Evolutionary conservation across 1,140 invertebrate genomes (phyloP), one percentile per base, ranked within the genome.

Genomic region (Euwallacea fornicatus): DNA sequence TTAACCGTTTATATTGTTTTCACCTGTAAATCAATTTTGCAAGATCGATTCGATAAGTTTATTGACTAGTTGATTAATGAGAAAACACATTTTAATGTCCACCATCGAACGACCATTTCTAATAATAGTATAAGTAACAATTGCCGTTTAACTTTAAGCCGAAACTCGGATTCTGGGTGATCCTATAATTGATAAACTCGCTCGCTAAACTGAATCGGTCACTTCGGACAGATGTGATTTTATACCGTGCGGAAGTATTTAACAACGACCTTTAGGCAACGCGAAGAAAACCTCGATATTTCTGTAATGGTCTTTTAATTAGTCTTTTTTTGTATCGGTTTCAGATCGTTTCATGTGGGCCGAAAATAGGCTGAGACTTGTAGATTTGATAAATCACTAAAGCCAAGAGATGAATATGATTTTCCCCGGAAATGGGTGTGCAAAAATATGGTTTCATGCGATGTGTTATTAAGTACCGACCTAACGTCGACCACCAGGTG

Each of bases 221-320:
- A 13, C 42, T 41, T 53, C 44, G 15, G 66, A 43, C 66, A 58
- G 66, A 68, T 61, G 33, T 68, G 41, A 53, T 68, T 68, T 60
- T 68, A 68, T 68, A 68, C 58, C 7, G 44, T 41, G 55, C 66
- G 66, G 66, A 68, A 68, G 66, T 67, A 50, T 68, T 47, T 67
- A 53, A 59, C 56, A 46, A 2, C 41, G 58, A 60, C 66, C 58
- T 61, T 68, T 16, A 9, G 42, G 50, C 43, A 33, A 47, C 15
- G 13, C 56, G 56, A 68, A 66, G 21, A 21, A 58, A 53, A 68
- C 66, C 66, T 68, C 66, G 66, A 68, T 68, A 56, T 68, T 68
- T 56, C 11, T 56, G 42, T 66, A 58, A 66, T 53, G 16, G 42
- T 16, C 11, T 10, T 64, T 64, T 64, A 64, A 64, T 64, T 64